Evolutionary conservation across 1,140 invertebrate species (phyloP).

Genomic region (Plodia interpunctella): DNA sequence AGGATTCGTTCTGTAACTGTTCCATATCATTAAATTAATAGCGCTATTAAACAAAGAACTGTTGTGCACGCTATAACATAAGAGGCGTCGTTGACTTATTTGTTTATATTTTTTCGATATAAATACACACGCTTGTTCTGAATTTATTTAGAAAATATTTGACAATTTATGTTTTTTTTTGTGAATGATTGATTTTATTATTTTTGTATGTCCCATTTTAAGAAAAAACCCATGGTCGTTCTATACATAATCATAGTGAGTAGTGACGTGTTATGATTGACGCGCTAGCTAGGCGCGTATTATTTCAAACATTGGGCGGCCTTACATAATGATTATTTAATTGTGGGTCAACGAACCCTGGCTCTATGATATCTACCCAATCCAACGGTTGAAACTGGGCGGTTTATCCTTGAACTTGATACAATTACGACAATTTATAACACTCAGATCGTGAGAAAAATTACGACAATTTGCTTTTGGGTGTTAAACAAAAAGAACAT

Average conservation of each 20-base stretch:
- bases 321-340: conserved; percentile 51
- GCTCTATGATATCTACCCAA: conserved; percentile 8
- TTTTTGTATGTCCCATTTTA: neutral
- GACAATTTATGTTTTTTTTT: too few species aligned
- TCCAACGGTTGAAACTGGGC: neutral
- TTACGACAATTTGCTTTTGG: neutral
- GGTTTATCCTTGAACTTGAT: conserved; percentile 22
- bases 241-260: too few species aligned
- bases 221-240: neutral
- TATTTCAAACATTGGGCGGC: conserved; percentile 28
- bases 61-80: conserved; percentile 29
- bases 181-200: too few species aligned
- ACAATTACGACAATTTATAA: conserved; percentile 4
- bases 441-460: neutral
- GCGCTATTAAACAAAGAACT: conserved; percentile 46
- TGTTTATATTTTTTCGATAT: too few species aligned
- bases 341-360: conserved; percentile 48
- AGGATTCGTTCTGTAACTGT: conserved; percentile 54
- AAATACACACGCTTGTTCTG: too few species aligned
- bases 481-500: too few species aligned
- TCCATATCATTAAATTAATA: conserved; percentile 62
- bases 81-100: neutral
- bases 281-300: conserved; percentile 10
- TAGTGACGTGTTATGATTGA: neutral
- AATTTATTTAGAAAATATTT: too few species aligned